Evolutionary conservation across 64 coral and sea anemone species (phyloP).

Genomic region (Pachyseris speciosa): DNA sequence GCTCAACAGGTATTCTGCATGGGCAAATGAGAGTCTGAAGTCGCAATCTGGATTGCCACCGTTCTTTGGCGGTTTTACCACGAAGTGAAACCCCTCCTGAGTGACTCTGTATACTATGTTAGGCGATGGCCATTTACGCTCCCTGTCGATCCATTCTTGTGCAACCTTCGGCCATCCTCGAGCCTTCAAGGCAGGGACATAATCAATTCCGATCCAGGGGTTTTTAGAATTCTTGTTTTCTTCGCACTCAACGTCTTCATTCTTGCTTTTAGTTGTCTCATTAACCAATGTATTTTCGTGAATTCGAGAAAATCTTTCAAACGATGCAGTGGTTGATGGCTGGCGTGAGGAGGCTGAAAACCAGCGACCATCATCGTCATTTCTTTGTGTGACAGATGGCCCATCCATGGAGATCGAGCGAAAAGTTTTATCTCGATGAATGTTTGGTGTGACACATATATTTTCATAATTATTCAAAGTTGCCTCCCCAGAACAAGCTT

Average conservation of each 20-base stretch:
- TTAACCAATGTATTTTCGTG: background rate
- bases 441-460: too few relatives aligned
- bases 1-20: slow-evolving; percentile 68
- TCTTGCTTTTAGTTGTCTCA: background rate
- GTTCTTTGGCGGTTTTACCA: slow-evolving; percentile 42
- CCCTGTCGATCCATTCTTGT: slow-evolving; percentile 32
- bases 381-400: too few relatives aligned
- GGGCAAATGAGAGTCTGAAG: slow-evolving; percentile 75
- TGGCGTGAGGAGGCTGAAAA: too few relatives aligned
- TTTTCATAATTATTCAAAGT: too few relatives aligned
- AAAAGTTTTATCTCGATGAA: too few relatives aligned
- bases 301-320: background rate
- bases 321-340: too few relatives aligned
- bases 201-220: slow-evolving; percentile 30
- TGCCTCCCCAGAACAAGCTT: too few relatives aligned
- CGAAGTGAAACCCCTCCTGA: slow-evolving; percentile 67
- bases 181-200: slow-evolving; percentile 64
- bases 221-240: background rate
- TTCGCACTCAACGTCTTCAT: background rate
- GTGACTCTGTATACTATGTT: slow-evolving; percentile 24
- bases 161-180: slow-evolving; percentile 67
- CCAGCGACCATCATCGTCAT: too few relatives aligned
- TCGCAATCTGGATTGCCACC: slow-evolving; percentile 44
- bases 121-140: slow-evolving; percentile 59
- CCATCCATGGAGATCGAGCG: too few relatives aligned